These are phyloP conservation scores for Cydia splendana DNA, from an alignment of 1,140 invertebrate genomes.

Conservation along the genomic window DNA sequence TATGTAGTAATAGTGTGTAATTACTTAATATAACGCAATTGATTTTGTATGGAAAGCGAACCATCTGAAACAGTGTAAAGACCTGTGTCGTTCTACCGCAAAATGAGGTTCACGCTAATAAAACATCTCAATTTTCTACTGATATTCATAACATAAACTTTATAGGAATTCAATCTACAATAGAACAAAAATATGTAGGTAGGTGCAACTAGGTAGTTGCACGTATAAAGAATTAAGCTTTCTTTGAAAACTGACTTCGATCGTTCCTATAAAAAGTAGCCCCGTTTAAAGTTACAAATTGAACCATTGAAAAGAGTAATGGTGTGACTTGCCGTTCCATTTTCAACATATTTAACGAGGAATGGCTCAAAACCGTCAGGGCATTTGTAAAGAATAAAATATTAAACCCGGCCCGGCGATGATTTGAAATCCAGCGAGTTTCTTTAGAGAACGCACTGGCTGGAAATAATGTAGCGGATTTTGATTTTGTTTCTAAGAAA, in stretches of 20 bases:
- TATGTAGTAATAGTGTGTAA: no score
- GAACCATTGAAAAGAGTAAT: slow-evolving; percentile 45
- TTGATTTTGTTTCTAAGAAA: background rate
- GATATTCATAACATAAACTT: no score
- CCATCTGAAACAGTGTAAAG: no score
- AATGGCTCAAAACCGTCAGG: slow-evolving; percentile 51
- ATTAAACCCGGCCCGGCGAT: slow-evolving; percentile 44
- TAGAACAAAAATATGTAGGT: no score
- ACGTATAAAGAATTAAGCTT: background rate
- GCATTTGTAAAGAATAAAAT: slow-evolving; percentile 61
- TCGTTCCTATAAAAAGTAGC: slow-evolving; percentile 24
- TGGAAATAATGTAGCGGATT: background rate
- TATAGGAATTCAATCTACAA: no score
- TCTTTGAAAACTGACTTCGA: slow-evolving; percentile 23
- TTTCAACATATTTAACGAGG: slow-evolving; percentile 47
- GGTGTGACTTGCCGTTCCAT: slow-evolving; percentile 47
- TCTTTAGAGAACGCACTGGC: slow-evolving; percentile 1
- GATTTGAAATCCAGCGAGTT: background rate
- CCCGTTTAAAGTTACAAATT: slow-evolving; percentile 27
- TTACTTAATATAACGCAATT: no score
- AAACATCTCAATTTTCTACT: no score
- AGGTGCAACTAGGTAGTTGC: no score
- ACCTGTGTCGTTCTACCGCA: no score
- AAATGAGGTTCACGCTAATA: no score
- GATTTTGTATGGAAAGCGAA: no score